Evolutionary conservation across 1,140 invertebrate species (phyloP).

Genomic region (Nymphalis io): DNA sequence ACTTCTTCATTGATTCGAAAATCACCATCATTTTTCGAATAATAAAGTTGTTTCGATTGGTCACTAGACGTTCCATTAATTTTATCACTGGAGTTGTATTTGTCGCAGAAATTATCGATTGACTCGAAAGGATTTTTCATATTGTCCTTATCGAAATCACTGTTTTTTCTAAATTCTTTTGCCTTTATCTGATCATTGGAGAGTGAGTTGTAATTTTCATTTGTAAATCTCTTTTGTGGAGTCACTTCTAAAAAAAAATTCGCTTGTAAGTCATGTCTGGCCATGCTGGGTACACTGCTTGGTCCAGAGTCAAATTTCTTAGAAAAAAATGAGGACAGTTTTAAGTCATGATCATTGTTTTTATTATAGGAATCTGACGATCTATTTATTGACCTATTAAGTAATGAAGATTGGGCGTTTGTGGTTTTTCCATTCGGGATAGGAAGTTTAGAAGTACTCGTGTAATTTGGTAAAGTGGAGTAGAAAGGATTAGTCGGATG

Average conservation of each 20-base stretch:
- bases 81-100: conserved; percentile 39
- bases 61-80: conserved; percentile 46
- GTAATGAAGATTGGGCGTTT: conserved; percentile 50
- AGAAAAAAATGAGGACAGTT: conserved; percentile 56
- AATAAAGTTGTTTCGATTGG: conserved; percentile 48
- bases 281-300: conserved; percentile 47
- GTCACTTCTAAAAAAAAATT: conserved; percentile 44
- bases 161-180: conserved; percentile 16
- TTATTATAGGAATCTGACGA: conserved; percentile 41
- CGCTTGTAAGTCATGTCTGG: conserved; percentile 37
- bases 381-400: conserved; percentile 62
- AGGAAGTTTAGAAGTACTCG: conserved; percentile 71
- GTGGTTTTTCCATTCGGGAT: conserved; percentile 66
- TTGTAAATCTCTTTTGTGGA: conserved; percentile 37
- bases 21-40: conserved; percentile 62
- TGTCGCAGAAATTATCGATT: conserved; percentile 9
- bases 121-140: conserved; percentile 28
- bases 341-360: conserved; percentile 34
- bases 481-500: conserved; percentile 77
- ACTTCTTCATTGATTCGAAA: conserved; percentile 60
- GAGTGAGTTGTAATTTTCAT: conserved; percentile 46
- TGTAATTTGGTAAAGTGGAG: conserved; percentile 71
- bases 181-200: conserved; percentile 30
- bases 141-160: conserved; percentile 5
- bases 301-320: conserved; percentile 51